Conservation (phyloP, 35 echinoderm and acorn worm genomes). For the Nesometra sesokonis region DNA sequence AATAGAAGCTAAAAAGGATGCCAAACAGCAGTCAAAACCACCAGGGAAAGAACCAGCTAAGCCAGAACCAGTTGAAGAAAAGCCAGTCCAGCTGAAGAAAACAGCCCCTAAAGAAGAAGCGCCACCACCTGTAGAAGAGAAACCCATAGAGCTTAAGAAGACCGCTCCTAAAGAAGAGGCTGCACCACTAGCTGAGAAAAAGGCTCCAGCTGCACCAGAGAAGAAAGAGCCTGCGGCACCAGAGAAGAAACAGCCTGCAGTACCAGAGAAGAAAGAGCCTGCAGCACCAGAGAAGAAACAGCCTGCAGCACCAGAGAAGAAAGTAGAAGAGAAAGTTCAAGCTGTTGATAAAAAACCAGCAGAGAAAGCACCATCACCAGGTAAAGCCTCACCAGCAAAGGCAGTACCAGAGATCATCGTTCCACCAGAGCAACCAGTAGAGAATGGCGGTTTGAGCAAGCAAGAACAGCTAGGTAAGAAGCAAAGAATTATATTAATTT, state of each 20-base stretch:
- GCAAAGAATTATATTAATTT: too few species aligned
- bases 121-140: neutral
- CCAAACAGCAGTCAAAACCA: neutral
- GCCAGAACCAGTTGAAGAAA: neutral
- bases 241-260: conserved; percentile 5
- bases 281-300: neutral
- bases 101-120: neutral
- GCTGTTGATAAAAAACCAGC: neutral
- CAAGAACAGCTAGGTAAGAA: neutral
- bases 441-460: neutral
- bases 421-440: neutral
- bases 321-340: neutral
- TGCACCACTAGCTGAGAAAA: conserved; percentile 15
- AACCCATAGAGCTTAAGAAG: neutral
- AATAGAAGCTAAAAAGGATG: neutral
- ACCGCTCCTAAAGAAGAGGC: conserved; percentile 17
- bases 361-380: conserved; percentile 9
- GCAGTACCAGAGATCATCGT: neutral
- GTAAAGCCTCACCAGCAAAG: neutral
- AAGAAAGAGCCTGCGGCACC: neutral
- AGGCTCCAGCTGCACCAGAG: neutral
- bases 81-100: neutral
- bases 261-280: neutral
- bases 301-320: neutral
- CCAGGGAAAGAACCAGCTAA: neutral